Evolutionary conservation across 2,797 vertebrate genomes (phyloP).

Genomic region (Sternotherus odoratus): DNA sequence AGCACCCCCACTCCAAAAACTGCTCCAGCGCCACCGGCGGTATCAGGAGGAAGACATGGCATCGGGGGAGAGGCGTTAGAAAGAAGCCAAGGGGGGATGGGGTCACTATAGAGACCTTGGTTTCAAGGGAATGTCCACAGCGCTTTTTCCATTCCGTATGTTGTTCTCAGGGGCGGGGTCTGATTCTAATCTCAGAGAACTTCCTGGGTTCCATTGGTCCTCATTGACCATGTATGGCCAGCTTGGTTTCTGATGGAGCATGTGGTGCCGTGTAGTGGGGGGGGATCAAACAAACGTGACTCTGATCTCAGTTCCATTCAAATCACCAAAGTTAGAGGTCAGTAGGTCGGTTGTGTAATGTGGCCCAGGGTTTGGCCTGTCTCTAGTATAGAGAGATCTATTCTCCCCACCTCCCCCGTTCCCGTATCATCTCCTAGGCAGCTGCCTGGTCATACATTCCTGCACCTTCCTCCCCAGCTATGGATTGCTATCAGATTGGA

Average conservation of each 20-base stretch:
- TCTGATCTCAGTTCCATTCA: neutral
- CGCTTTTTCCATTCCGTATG: neutral
- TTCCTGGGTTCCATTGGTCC: neutral
- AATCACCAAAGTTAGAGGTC: neutral
- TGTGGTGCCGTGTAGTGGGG: neutral
- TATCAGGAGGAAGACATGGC: neutral
- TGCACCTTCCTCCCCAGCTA: neutral
- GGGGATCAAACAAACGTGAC: neutral
- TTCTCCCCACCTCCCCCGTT: neutral
- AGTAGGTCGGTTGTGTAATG: neutral
- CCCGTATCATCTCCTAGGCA: neutral
- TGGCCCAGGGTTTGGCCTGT: neutral
- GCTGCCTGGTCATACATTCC: no score
- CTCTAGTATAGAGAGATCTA: neutral
- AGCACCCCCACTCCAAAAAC: no score
- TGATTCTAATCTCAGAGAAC: neutral
- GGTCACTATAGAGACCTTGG: neutral
- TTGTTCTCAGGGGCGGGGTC: neutral
- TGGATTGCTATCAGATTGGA: neutral
- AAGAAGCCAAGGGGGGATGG: neutral
- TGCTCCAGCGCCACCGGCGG: no score
- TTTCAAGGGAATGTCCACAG: neutral
- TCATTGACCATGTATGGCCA: neutral
- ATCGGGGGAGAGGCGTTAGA: neutral
- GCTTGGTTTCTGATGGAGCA: neutral